phyloP scores from a whole-genome alignment of 2,113 vertebrate genomes.

The Sterrhoptilus dennistouni region DNA sequence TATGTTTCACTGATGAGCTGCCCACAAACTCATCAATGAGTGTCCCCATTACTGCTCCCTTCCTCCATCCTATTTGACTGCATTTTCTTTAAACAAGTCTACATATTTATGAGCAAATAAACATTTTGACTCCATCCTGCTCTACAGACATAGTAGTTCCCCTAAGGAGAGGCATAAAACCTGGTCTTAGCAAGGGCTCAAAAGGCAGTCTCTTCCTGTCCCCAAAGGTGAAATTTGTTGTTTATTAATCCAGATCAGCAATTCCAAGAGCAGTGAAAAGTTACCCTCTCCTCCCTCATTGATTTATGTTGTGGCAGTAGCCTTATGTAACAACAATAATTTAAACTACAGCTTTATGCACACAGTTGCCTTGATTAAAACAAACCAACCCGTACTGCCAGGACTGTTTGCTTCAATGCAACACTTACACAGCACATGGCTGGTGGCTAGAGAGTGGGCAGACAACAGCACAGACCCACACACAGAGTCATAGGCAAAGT shows the following conservation, averaged over 20 bases:
- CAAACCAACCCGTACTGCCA: not conserved
- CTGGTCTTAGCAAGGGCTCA: not conserved
- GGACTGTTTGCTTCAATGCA: rapidly evolving
- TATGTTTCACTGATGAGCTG: not conserved
- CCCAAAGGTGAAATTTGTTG: not conserved
- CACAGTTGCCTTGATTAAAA: not conserved
- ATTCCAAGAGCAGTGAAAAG: not conserved
- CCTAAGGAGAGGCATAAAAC: not conserved
- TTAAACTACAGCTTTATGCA: not conserved
- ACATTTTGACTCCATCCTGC: not conserved
- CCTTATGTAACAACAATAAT: not conserved
- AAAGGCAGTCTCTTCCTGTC: not conserved
- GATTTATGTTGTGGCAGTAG: not conserved
- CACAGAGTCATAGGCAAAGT: not conserved
- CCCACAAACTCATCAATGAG: not conserved
- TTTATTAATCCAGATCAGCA: not conserved
- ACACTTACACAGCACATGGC: rapidly evolving
- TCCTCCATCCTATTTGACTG: not conserved
- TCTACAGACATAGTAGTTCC: not conserved
- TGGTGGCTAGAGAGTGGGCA: not conserved
- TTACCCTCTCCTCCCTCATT: not conserved
- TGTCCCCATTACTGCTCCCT: not conserved
- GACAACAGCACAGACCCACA: rapidly evolving
- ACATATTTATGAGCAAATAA: not conserved
- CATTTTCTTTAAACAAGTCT: not conserved